A percentile compares a stretch with the other conserved stretches of the same genome.
phyloP scores from a whole-genome alignment of 2,113 vertebrate genomes.

The Stegastes partitus region DNA sequence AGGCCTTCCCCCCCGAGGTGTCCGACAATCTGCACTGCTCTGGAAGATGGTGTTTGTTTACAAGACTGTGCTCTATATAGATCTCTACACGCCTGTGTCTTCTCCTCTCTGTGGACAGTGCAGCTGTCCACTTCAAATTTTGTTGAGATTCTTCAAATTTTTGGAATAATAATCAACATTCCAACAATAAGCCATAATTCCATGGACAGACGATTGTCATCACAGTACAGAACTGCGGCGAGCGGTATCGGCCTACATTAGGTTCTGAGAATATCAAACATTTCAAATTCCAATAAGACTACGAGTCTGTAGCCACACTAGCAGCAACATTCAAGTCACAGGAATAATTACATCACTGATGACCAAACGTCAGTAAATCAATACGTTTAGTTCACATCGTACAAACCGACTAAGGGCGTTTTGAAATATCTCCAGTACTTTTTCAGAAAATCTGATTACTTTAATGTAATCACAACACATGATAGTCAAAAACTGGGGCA shows the following conservation, averaged over 20 bases:
- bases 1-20: conserved; percentile 50
- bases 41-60: conserved; percentile 76
- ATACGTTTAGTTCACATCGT: background rate
- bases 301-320: conserved; percentile 5
- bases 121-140: conserved; percentile 48
- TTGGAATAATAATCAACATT: conserved; percentile 71
- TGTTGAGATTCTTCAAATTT: conserved; percentile 42
- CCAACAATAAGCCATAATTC: conserved; percentile 77
- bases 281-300: conserved; percentile 22
- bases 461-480: background rate
- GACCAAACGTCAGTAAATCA: background rate
- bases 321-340: conserved; percentile 8
- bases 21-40: conserved; percentile 72
- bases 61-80: conserved; percentile 59
- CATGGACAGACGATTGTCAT: conserved; percentile 35
- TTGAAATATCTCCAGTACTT: background rate
- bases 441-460: too few species aligned
- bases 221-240: conserved; percentile 24
- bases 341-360: too few species aligned
- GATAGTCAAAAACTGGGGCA: background rate
- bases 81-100: conserved; percentile 29
- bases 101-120: conserved; percentile 53
- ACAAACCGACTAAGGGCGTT: background rate
- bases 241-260: conserved; percentile 41
- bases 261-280: conserved; percentile 37